Percentiles rank a stretch among this genome's conserved stretches.
These are phyloP conservation scores for Hippocampus mohnikei DNA, from an alignment of 2,113 vertebrate genomes.

Conservation along the genomic window DNA sequence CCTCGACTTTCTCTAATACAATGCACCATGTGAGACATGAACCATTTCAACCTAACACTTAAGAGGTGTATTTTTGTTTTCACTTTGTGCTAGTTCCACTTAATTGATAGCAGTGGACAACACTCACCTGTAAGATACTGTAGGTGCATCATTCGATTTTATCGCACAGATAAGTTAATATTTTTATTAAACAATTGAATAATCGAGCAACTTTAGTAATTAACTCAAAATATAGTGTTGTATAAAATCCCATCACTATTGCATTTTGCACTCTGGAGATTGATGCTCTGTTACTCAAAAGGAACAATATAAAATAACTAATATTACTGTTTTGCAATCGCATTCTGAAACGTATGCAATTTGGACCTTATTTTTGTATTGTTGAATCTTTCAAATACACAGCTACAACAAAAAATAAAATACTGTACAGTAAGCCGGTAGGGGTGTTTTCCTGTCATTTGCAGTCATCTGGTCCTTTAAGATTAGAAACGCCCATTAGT, in stretches of 20 bases:
- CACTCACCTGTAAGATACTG: background rate
- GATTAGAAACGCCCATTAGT: conserved; percentile 12
- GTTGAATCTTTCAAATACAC: background rate
- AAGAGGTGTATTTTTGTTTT: background rate
- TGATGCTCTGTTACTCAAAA: background rate
- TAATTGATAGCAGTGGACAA: background rate
- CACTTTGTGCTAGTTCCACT: background rate
- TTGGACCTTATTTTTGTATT: background rate
- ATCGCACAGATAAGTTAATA: background rate
- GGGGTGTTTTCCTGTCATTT: too few species aligned
- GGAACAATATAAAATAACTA: background rate
- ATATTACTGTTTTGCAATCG: background rate
- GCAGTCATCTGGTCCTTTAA: conserved; percentile 25
- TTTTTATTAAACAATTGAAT: background rate
- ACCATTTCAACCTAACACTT: background rate
- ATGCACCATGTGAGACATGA: background rate
- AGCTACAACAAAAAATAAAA: background rate
- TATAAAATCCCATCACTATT: background rate
- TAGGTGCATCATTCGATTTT: background rate
- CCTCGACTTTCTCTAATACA: background rate
- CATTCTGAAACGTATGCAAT: background rate
- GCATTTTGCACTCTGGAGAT: background rate
- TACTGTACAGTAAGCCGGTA: background rate
- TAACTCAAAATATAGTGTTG: background rate
- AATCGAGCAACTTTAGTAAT: background rate